These are phyloP conservation scores for Parasteatoda lunata DNA, from an alignment of 2,888 invertebrate genomes.

Conservation along the genomic window DNA sequence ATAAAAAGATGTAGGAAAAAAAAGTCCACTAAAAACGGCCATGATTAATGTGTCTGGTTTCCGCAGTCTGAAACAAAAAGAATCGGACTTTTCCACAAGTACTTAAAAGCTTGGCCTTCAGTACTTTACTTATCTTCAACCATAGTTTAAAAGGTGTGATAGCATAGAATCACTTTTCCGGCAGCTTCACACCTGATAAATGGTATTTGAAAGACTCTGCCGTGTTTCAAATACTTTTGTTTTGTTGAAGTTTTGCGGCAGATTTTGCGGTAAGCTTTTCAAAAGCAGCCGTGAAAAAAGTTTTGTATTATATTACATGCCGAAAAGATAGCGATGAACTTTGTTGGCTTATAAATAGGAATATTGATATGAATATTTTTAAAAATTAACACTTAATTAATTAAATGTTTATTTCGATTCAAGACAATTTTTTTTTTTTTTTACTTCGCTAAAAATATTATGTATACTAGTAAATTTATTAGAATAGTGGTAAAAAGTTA, in stretches of 20 bases:
- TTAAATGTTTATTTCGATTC: no score
- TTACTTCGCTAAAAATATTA: no score
- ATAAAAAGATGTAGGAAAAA: constrained; percentile 5
- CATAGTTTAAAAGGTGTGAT: constrained; percentile 47
- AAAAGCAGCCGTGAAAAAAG: no score
- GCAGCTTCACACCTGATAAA: constrained; percentile 51
- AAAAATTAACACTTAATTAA: no score
- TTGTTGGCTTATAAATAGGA: no score
- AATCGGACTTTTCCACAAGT: constrained; percentile 38
- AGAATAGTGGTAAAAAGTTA: no score
- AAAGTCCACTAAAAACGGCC: constrained; percentile 20
- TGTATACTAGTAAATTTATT: no score
- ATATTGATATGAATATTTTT: no score
- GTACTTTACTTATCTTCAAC: constrained; percentile 42
- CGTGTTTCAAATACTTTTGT: constrained; percentile 39
- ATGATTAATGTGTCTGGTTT: constrained; percentile 57
- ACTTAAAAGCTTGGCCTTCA: constrained; percentile 34
- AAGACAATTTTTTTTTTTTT: no score
- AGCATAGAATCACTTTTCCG: constrained; percentile 52
- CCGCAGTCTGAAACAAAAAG: constrained; percentile 46
- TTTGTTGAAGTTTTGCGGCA: constrained; percentile 16
- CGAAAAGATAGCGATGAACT: no score
- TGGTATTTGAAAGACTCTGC: constrained; percentile 35
- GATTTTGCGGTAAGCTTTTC: not conserved
- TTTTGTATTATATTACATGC: no score